These are phyloP conservation scores for Geotrypetes seraphini DNA, from an alignment of 2,797 vertebrate genomes.

Conservation along the genomic window DNA sequence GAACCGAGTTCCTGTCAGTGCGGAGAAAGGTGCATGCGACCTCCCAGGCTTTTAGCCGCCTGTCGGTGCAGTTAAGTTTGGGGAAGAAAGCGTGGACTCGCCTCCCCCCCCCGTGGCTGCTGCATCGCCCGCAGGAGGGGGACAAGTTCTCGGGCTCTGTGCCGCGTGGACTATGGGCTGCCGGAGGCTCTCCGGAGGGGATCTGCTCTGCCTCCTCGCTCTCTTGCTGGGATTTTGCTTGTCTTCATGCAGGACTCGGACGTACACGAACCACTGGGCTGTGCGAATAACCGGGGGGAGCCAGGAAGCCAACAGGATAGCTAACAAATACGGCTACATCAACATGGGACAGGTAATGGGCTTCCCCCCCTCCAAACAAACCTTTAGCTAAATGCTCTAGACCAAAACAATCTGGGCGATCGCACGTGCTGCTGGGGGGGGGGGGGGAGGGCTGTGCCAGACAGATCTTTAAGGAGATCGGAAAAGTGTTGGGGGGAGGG, in stretches of 20 bases:
- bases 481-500: background rate
- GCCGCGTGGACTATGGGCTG: constrained; percentile 71
- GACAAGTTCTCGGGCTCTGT: constrained; percentile 27
- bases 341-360: constrained; percentile 95
- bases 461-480: no score
- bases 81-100: no score
- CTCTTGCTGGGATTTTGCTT: constrained; percentile 72
- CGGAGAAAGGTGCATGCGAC: no score
- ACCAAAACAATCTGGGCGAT: no score
- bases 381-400: no score
- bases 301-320: constrained; percentile 79
- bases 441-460: background rate
- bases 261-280: constrained; percentile 98
- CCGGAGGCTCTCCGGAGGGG: constrained; percentile 48
- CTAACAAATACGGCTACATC: constrained; percentile 89
- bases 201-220: constrained; percentile 69
- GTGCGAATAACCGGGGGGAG: constrained; percentile 83
- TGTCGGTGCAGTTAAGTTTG: no score
- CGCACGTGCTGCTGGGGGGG: no score
- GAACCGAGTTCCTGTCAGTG: constrained; percentile 2
- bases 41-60: no score
- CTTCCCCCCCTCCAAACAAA: no score
- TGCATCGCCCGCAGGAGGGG: constrained; percentile 1
- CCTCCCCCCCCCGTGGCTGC: background rate
- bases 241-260: constrained; percentile 76